These are phyloP conservation scores for Salvelinus namaycush DNA, from an alignment of 2,113 vertebrate species.

Conservation along the genomic window DNA sequence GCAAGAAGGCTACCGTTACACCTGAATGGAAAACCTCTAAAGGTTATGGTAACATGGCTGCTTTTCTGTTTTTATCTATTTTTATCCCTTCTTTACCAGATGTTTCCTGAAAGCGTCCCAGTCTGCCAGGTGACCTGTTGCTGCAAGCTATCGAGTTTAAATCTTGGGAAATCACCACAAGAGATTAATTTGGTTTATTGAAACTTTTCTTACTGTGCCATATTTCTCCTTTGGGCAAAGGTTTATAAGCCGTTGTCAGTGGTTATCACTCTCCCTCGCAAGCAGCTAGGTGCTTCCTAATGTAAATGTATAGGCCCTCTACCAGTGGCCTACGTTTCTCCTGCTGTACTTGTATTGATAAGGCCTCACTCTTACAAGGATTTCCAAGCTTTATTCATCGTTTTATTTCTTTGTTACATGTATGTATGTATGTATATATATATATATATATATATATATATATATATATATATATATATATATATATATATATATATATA, in stretches of 20 bases:
- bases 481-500: no score
- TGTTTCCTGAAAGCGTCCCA: slow-evolving; percentile 90
- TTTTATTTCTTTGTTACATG: no score
- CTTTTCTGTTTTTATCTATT: slow-evolving; percentile 34
- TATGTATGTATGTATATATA: no score
- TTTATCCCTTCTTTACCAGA: slow-evolving; percentile 61
- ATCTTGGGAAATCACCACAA: slow-evolving; percentile 67
- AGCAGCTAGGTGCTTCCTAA: slow-evolving; percentile 91
- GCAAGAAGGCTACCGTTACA: background rate
- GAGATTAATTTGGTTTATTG: slow-evolving; percentile 77
- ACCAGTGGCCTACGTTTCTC: slow-evolving; percentile 80
- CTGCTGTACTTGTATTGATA: slow-evolving; percentile 59
- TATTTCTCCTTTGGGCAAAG: slow-evolving; percentile 90
- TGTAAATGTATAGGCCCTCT: slow-evolving; percentile 87
- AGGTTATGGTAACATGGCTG: slow-evolving; percentile 35
- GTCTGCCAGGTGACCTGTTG: slow-evolving; percentile 80
- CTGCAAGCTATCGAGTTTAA: slow-evolving; percentile 78
- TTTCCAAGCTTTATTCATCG: slow-evolving; percentile 60
- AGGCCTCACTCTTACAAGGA: slow-evolving; percentile 61
- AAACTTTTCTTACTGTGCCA: slow-evolving; percentile 82
- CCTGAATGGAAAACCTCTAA: slow-evolving; percentile 17
- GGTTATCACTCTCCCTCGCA: slow-evolving; percentile 83
- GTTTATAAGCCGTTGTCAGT: slow-evolving; percentile 92
- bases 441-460: no score
- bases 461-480: no score